These are phyloP conservation scores for Eupsittula cactorum DNA, from an alignment of 2,113 vertebrate genomes.

Conservation along the genomic window DNA sequence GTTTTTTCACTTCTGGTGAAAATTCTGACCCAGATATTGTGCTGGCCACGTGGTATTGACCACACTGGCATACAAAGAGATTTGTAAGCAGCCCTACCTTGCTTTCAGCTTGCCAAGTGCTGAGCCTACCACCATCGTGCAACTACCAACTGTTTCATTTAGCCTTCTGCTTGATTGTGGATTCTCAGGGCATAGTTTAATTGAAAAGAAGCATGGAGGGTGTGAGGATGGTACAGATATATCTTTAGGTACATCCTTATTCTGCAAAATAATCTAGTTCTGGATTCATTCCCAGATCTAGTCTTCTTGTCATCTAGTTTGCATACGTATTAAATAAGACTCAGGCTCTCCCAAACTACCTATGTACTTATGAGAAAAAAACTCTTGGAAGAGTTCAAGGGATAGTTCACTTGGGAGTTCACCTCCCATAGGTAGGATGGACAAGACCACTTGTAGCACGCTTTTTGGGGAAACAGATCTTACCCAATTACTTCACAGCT, in stretches of 20 bases:
- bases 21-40: slow-evolving; percentile 17
- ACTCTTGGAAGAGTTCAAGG: neutral
- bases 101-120: neutral
- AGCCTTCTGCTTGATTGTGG: neutral
- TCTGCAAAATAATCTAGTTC: neutral
- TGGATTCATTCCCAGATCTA: neutral
- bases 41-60: neutral
- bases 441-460: neutral
- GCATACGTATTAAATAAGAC: neutral
- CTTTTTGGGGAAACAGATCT: neutral
- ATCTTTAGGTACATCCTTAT: neutral
- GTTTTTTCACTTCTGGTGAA: neutral
- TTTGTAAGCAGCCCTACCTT: neutral
- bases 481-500: neutral
- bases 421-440: neutral
- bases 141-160: neutral
- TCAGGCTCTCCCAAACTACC: neutral
- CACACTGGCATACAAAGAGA: neutral
- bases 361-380: neutral
- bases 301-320: neutral
- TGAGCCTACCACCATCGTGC: neutral
- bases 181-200: neutral
- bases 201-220: neutral
- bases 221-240: neutral
- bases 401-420: neutral